Conservation (phyloP, 2,797 vertebrate species). For the Pseudochromis fuscus region DNA sequence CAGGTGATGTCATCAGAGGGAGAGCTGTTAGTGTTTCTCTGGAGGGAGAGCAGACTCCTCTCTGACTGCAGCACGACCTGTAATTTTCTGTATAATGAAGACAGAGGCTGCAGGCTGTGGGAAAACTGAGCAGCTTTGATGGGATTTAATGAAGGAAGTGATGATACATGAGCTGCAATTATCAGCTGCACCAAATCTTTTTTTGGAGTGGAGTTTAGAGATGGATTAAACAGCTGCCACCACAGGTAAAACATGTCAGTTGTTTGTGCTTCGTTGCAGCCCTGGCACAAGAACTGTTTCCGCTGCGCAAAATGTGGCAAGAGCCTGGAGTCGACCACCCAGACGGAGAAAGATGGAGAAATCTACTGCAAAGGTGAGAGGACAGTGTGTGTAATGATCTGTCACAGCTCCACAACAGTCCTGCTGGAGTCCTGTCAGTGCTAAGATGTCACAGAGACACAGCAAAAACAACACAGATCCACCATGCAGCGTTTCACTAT, state of each 20-base stretch:
- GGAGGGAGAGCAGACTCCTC: slow-evolving; percentile 19
- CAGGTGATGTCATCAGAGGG: slow-evolving; percentile 40
- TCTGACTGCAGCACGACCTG: slow-evolving; percentile 24
- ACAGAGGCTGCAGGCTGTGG: background rate
- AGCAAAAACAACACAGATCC: no score
- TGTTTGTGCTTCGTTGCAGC: slow-evolving; percentile 74
- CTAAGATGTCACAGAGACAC: background rate
- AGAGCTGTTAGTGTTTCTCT: slow-evolving; percentile 39
- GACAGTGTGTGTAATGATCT: background rate
- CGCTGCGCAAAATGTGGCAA: slow-evolving; percentile 96
- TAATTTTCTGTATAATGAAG: slow-evolving; percentile 36
- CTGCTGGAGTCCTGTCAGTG: background rate
- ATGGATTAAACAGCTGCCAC: background rate
- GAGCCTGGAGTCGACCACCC: slow-evolving; percentile 95
- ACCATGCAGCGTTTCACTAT: no score
- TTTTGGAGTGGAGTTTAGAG: background rate
- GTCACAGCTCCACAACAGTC: background rate
- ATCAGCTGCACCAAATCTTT: background rate
- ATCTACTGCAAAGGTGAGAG: slow-evolving; percentile 97
- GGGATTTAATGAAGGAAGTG: slow-evolving; percentile 26
- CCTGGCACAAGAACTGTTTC: slow-evolving; percentile 98
- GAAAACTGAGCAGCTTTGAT: slow-evolving; percentile 17
- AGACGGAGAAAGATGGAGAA: slow-evolving; percentile 96
- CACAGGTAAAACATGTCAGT: background rate
- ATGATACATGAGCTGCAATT: slow-evolving; percentile 10